Conservation (phyloP, 2,113 vertebrate species). For the Argyrosomus japonicus region DNA sequence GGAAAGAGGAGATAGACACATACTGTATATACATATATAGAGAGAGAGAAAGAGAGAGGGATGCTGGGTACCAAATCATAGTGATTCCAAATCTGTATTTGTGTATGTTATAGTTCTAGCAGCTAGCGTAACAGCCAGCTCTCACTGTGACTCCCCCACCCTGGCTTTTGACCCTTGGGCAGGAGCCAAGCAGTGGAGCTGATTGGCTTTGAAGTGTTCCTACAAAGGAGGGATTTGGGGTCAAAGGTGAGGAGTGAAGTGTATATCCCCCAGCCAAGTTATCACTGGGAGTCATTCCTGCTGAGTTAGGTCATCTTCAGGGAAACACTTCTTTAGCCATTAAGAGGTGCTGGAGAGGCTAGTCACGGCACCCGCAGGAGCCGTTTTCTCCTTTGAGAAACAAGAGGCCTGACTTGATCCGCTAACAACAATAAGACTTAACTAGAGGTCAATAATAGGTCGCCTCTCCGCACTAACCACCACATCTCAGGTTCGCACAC, state of each 20-base stretch:
- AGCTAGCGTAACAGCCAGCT: slow-evolving; percentile 55
- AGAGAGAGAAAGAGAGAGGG: not conserved
- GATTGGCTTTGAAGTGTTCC: slow-evolving; percentile 81
- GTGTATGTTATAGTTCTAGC: slow-evolving; percentile 54
- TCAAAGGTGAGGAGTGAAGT: slow-evolving; percentile 72
- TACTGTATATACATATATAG: too few relatives aligned
- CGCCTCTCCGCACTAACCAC: slow-evolving; percentile 25
- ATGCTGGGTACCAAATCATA: slow-evolving; percentile 34
- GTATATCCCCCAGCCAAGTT: slow-evolving; percentile 61
- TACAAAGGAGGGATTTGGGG: slow-evolving; percentile 48
- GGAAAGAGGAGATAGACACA: not conserved
- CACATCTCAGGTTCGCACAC: slow-evolving; percentile 48
- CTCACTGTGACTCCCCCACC: slow-evolving; percentile 53
- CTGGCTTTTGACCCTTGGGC: slow-evolving; percentile 65
- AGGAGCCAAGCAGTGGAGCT: slow-evolving; percentile 61
- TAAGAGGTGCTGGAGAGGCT: slow-evolving; percentile 47
- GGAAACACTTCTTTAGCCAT: slow-evolving; percentile 45
- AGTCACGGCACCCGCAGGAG: slow-evolving; percentile 59
- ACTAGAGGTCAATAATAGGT: slow-evolving; percentile 56
- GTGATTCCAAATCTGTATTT: slow-evolving; percentile 24
- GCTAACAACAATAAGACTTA: slow-evolving; percentile 52
- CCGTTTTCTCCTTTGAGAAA: slow-evolving; percentile 49
- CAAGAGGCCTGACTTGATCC: slow-evolving; percentile 32
- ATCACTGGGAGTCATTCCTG: slow-evolving; percentile 67
- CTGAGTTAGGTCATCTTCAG: slow-evolving; percentile 68